These are phyloP conservation scores for Agrochola lota DNA, from an alignment of 2,888 invertebrate genomes.

Conservation along the genomic window DNA sequence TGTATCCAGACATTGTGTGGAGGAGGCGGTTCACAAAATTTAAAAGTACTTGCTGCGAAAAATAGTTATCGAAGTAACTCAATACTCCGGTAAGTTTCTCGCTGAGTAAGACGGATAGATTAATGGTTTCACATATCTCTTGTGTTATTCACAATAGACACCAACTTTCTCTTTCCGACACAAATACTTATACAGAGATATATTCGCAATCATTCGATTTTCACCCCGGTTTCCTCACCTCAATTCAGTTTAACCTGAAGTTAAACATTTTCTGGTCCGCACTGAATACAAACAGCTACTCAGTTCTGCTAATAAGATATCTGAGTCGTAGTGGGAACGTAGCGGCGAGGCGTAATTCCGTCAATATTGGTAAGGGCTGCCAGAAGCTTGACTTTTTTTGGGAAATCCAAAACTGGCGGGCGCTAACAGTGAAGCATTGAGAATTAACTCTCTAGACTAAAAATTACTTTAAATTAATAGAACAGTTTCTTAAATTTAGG, in stretches of 20 bases:
- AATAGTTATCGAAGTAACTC: conserved; percentile 63
- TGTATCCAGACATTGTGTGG: conserved; percentile 11
- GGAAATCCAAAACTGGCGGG: neutral
- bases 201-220: conserved; percentile 72
- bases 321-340: conserved; percentile 58
- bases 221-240: conserved; percentile 72
- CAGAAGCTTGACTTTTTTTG: conserved; percentile 9
- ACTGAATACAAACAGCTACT: conserved; percentile 72
- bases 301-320: conserved; percentile 69
- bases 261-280: conserved; percentile 69
- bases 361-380: conserved; percentile 46
- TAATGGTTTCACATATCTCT: conserved; percentile 67
- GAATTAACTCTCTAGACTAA: neutral
- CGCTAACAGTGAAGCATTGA: neutral
- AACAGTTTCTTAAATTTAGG: neutral
- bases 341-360: conserved; percentile 55
- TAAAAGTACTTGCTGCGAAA: conserved; percentile 59
- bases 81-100: conserved; percentile 63
- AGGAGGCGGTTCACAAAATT: conserved; percentile 52
- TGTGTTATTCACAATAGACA: conserved; percentile 67
- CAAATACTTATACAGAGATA: conserved; percentile 68
- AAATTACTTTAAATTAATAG: neutral
- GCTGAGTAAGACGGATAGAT: conserved; percentile 64
- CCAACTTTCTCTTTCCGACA: conserved; percentile 67
- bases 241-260: conserved; percentile 75